Conservation (phyloP, 2,797 vertebrate genomes). For the Craterocephalus amniculus region DNA sequence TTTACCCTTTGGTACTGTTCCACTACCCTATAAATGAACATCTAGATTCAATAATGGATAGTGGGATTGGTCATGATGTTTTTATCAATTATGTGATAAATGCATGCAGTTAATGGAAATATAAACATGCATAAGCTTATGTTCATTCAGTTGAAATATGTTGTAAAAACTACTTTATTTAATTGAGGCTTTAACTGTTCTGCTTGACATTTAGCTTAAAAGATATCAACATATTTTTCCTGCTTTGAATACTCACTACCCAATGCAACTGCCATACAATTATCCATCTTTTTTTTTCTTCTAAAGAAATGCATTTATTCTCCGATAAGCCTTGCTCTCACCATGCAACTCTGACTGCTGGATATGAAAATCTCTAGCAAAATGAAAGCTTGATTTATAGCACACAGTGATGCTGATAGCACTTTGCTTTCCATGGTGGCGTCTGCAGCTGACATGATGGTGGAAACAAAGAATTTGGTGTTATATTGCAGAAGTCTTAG, state of each 20-base stretch:
- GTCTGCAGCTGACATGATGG: neutral
- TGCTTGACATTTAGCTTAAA: neutral
- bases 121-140: neutral
- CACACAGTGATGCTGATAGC: neutral
- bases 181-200: neutral
- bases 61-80: neutral
- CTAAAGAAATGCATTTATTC: neutral
- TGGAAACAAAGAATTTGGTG: neutral
- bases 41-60: neutral
- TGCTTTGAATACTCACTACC: neutral
- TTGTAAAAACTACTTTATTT: neutral
- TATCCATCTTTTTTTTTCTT: neutral
- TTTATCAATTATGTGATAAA: too few species aligned
- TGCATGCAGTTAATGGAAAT: too few species aligned
- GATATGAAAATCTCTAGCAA: neutral
- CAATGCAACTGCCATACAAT: neutral
- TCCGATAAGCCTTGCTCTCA: neutral
- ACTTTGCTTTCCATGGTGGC: neutral
- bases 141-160: neutral
- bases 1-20: neutral
- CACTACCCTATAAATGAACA: neutral
- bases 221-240: neutral
- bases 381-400: neutral
- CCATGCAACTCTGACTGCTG: neutral
- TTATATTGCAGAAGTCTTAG: neutral